Percentiles rank a stretch among this genome's conserved stretches.
phyloP scores from a whole-genome alignment of 1,140 invertebrate species.

The Macrocentrus cingulum region DNA sequence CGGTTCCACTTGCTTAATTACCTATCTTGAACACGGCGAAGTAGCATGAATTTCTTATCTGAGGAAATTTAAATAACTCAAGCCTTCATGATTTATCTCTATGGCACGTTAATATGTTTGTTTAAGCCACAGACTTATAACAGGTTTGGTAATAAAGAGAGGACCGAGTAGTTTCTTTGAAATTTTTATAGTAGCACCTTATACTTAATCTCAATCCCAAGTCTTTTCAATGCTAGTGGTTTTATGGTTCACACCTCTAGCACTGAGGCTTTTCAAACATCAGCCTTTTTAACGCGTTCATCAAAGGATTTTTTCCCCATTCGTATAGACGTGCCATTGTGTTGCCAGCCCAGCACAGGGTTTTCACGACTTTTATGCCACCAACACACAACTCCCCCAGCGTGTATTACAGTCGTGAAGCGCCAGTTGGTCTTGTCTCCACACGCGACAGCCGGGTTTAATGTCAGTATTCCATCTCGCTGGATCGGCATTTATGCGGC shows the following conservation, averaged over 20 bases:
- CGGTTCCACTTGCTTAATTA: background rate
- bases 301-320: background rate
- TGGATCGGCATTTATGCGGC: constrained; percentile 18
- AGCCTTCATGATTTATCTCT: too few relatives aligned
- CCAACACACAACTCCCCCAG: background rate
- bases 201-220: background rate
- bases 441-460: constrained; percentile 9
- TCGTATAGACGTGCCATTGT: background rate
- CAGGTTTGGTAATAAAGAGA: background rate
- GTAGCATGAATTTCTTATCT: background rate
- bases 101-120: too few relatives aligned
- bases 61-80: background rate
- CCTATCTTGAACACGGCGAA: background rate
- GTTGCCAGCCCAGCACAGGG: background rate
- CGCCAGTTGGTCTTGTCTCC: background rate
- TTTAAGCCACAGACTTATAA: too few relatives aligned
- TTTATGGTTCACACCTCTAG: constrained; percentile 17
- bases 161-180: background rate
- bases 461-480: constrained; percentile 3
- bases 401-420: background rate
- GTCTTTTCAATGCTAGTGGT: background rate
- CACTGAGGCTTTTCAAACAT: background rate
- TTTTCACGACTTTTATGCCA: background rate
- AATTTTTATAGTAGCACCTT: constrained; percentile 14
- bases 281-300: constrained; percentile 1